A percentile compares a stretch with the other conserved stretches of the same genome.
phyloP scores from a whole-genome alignment of 2,888 invertebrate species.

The Proisotoma minuta region DNA sequence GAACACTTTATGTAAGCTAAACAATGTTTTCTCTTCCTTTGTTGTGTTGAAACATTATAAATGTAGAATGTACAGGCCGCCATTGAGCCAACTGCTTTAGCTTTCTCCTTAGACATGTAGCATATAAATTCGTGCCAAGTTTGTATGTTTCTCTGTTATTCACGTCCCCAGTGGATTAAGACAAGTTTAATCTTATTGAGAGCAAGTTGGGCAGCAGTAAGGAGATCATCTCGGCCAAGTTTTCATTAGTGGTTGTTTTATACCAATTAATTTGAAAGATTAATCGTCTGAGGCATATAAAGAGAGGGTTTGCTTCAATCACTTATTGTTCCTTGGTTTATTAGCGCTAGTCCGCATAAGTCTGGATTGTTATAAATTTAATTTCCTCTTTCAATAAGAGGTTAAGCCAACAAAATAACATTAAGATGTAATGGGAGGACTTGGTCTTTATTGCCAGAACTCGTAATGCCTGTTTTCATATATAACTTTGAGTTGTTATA shows the following conservation, averaged over 20 bases:
- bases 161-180: background rate
- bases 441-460: too few relatives aligned
- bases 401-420: too few relatives aligned
- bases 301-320: background rate
- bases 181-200: background rate
- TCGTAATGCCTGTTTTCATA: too few relatives aligned
- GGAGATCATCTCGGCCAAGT: slow-evolving; percentile 1
- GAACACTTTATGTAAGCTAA: too few relatives aligned
- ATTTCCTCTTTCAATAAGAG: too few relatives aligned
- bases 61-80: background rate
- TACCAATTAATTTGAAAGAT: slow-evolving; percentile 19
- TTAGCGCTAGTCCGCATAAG: too few relatives aligned
- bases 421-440: too few relatives aligned
- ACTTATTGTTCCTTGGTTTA: background rate
- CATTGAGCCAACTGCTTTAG: background rate
- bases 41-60: background rate
- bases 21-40: too few relatives aligned
- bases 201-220: background rate
- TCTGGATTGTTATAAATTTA: too few relatives aligned
- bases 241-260: slow-evolving; percentile 12
- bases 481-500: too few relatives aligned
- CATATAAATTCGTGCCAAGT: background rate
- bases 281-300: slow-evolving; percentile 9
- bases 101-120: background rate
- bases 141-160: background rate